These are phyloP conservation scores for Alosa sapidissima DNA, from an alignment of 2,797 vertebrate genomes.

Conservation along the genomic window DNA sequence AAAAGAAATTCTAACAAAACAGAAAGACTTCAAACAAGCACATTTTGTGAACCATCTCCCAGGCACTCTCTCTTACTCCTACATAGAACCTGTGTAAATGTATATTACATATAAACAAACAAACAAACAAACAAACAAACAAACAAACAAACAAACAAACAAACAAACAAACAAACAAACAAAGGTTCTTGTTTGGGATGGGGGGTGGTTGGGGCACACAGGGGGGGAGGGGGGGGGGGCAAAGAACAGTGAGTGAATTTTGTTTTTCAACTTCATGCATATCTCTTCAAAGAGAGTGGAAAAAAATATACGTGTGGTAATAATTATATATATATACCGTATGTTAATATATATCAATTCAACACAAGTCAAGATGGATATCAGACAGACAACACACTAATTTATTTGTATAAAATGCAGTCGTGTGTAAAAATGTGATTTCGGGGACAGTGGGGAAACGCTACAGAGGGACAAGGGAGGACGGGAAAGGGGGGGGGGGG, in stretches of 20 bases:
- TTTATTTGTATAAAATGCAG: constrained; percentile 86
- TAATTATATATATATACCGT: not conserved
- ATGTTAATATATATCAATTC: not conserved
- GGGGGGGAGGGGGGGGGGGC: not conserved
- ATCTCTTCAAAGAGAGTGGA: constrained; percentile 74
- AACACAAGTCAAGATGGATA: constrained; percentile 39
- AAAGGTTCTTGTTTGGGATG: constrained; percentile 66
- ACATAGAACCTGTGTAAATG: constrained; percentile 53
- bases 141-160: constrained; percentile 62
- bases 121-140: constrained; percentile 64
- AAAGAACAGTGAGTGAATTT: constrained; percentile 17
- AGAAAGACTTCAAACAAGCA: constrained; percentile 72
- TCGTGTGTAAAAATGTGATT: constrained; percentile 77
- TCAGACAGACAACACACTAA: constrained; percentile 80
- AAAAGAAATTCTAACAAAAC: constrained; percentile 60
- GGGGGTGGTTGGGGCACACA: not conserved
- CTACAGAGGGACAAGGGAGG: not conserved
- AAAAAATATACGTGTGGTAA: constrained; percentile 34
- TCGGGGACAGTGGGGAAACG: not conserved
- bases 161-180: constrained; percentile 61
- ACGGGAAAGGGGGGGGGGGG: constrained; percentile 56
- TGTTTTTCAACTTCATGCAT: constrained; percentile 82
- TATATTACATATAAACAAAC: constrained; percentile 77
- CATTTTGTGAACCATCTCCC: constrained; percentile 68
- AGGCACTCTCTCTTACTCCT: constrained; percentile 46